These are phyloP conservation scores for Aythya baeri DNA, from an alignment of 2,113 vertebrate species.

Conservation along the genomic window DNA sequence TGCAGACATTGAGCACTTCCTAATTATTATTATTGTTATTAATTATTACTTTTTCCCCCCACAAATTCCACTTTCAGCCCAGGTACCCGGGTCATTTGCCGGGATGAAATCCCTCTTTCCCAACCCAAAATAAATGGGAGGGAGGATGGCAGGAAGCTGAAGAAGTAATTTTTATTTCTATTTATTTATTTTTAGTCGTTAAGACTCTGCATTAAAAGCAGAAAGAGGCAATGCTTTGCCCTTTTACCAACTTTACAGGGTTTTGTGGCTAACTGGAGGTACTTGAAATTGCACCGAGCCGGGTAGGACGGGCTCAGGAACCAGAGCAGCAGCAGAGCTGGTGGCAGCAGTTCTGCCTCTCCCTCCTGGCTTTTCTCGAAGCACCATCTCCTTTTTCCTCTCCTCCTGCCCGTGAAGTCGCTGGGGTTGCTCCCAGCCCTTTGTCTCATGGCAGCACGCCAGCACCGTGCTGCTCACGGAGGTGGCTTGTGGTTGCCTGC, in stretches of 20 bases:
- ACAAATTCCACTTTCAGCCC: background rate
- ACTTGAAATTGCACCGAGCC: background rate
- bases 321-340: background rate
- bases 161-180: background rate
- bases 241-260: background rate
- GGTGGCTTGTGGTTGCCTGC: background rate
- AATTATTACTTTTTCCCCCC: too few relatives aligned
- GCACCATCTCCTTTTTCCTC: background rate
- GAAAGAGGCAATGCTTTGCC: background rate
- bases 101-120: background rate
- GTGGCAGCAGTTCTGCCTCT: background rate
- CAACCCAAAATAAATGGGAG: slow-evolving; percentile 3
- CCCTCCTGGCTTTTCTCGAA: background rate
- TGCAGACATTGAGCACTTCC: background rate
- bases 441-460: background rate
- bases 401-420: background rate
- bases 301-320: background rate
- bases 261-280: background rate
- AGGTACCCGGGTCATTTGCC: background rate
- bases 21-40: background rate
- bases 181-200: background rate
- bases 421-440: background rate
- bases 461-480: background rate
- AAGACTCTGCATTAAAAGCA: background rate
- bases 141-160: background rate